Evolutionary conservation across 2,888 invertebrate species (phyloP).

Genomic region (Exephanes ischioxanthus): DNA sequence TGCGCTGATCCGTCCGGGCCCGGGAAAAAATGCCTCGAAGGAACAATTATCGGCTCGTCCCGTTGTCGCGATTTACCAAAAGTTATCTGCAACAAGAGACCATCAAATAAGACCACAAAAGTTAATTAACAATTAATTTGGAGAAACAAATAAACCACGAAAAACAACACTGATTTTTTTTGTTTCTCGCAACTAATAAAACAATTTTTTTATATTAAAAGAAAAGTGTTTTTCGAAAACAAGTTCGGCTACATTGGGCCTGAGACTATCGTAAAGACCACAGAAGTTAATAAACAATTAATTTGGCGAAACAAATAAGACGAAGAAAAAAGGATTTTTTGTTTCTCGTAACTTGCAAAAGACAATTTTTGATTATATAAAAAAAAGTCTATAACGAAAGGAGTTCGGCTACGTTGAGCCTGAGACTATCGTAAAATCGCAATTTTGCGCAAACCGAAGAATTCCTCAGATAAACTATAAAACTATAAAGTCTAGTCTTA

Average conservation of each 20-base stretch:
- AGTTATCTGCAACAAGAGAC: conserved; percentile 56
- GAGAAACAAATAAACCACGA: not conserved
- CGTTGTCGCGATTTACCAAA: conserved; percentile 44
- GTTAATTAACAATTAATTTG: too few relatives aligned
- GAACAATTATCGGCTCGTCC: conserved; percentile 30
- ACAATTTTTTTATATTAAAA: not conserved
- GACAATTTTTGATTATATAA: not conserved
- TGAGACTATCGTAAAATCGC: not conserved
- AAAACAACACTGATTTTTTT: not conserved
- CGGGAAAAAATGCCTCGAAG: conserved; percentile 18
- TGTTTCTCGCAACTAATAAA: not conserved
- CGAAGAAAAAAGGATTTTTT: not conserved
- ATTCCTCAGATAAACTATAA: not conserved
- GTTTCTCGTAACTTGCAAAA: not conserved
- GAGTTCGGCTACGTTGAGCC: not conserved
- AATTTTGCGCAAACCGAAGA: not conserved
- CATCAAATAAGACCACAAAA: not conserved
- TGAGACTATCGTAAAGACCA: not conserved
- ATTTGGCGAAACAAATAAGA: too few relatives aligned
- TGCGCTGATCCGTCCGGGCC: conserved; percentile 29
- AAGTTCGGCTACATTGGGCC: not conserved
- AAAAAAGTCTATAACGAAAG: not conserved
- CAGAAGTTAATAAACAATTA: too few relatives aligned
- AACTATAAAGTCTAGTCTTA: not conserved
- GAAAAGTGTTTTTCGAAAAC: not conserved